These are phyloP conservation scores for Polydrusus cervinus DNA, from an alignment of 2,888 invertebrate genomes.

Conservation along the genomic window DNA sequence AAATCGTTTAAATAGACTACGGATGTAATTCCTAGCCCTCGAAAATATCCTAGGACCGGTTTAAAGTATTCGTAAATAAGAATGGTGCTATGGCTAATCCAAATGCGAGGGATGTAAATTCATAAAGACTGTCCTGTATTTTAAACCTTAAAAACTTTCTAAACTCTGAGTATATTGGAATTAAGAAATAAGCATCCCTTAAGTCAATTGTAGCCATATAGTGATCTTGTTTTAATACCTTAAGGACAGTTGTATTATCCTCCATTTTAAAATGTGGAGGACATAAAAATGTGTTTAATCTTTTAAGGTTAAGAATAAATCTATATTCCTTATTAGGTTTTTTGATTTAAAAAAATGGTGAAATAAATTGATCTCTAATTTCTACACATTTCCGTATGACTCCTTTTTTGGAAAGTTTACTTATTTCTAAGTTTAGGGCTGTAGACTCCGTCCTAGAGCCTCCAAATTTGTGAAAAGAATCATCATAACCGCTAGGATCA, in stretches of 20 bases:
- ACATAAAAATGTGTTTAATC: slow-evolving; percentile 7
- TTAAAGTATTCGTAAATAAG: slow-evolving; percentile 35
- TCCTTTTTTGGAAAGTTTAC: neutral
- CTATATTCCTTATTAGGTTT: slow-evolving; percentile 15
- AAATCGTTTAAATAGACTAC: slow-evolving; percentile 35
- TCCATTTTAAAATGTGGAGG: slow-evolving; percentile 27
- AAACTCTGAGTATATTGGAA: neutral
- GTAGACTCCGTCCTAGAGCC: neutral
- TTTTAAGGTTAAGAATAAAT: slow-evolving; percentile 31
- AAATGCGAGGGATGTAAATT: slow-evolving; percentile 31
- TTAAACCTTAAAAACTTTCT: slow-evolving; percentile 14
- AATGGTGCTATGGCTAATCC: slow-evolving; percentile 27
- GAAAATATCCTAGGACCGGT: slow-evolving; percentile 15
- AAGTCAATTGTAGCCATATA: slow-evolving; percentile 37
- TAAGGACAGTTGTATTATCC: slow-evolving; percentile 9
- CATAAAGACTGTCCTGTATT: slow-evolving; percentile 8
- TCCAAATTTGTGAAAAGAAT: neutral
- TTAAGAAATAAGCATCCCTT: slow-evolving; percentile 21
- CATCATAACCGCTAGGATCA: neutral
- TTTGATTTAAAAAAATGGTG: slow-evolving; percentile 1
- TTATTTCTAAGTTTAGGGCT: neutral
- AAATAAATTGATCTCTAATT: neutral
- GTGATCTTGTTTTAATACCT: neutral
- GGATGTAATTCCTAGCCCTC: slow-evolving; percentile 9
- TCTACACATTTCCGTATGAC: neutral